Conservation (phyloP, 2,888 invertebrate genomes). For the Tetheella fluctuosa region DNA sequence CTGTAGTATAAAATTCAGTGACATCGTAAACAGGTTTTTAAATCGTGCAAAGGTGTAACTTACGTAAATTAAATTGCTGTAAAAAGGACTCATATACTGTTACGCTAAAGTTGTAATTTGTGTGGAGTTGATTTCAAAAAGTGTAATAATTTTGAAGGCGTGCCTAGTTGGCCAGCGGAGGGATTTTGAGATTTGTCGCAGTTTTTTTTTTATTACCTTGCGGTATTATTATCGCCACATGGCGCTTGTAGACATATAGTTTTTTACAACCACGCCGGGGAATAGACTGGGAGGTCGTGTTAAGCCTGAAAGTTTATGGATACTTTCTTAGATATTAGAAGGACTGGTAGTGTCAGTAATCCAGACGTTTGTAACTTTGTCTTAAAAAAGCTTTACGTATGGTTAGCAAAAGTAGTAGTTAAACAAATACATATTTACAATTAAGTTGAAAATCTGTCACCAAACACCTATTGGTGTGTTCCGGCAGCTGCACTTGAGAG, state of each 20-base stretch:
- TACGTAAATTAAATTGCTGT: constrained; percentile 12
- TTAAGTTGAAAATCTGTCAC: no score
- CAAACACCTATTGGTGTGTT: no score
- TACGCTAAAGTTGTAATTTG: constrained; percentile 34
- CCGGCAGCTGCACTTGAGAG: no score
- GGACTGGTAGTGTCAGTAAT: no score
- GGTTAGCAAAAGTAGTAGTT: no score
- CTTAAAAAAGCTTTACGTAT: no score
- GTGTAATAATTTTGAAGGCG: constrained; percentile 81
- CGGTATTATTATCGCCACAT: constrained; percentile 69
- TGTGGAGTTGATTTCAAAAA: constrained; percentile 39
- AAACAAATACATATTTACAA: no score
- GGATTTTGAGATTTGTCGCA: constrained; percentile 77
- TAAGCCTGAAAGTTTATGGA: constrained; percentile 11
- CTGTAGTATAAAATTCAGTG: constrained; percentile 75
- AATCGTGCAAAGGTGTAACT: constrained; percentile 51
- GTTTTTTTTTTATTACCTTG: constrained; percentile 76
- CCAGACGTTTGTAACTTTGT: no score
- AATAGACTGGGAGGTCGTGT: background rate
- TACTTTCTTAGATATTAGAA: background rate
- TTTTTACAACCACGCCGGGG: constrained; percentile 34
- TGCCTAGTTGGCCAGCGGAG: constrained; percentile 75
- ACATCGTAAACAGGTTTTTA: constrained; percentile 69
- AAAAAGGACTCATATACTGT: constrained; percentile 30
- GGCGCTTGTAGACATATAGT: constrained; percentile 62